A percentile compares a stretch with the other conserved stretches of the same genome.
phyloP scores from a whole-genome alignment of 2,113 vertebrate genomes.

The Platichthys stellatus region DNA sequence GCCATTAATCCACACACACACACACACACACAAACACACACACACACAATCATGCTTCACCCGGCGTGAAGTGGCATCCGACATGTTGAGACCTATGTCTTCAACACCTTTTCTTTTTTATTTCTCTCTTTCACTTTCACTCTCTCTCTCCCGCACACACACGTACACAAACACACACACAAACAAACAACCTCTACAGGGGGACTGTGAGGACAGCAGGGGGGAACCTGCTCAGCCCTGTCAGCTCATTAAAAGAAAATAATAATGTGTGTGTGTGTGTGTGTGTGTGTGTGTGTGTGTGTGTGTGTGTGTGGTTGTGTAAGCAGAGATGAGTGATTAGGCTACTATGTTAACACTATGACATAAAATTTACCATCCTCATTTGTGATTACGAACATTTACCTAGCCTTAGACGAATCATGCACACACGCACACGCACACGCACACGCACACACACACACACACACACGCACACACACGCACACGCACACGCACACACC shows the following conservation, averaged over 20 bases:
- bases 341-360: too few relatives aligned
- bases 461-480: too few relatives aligned
- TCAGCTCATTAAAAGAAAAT: constrained; percentile 59
- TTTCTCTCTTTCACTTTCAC: constrained; percentile 27
- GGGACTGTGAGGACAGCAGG: constrained; percentile 49
- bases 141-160: not conserved
- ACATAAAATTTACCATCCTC: too few relatives aligned
- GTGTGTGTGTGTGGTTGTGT: too few relatives aligned
- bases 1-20: not conserved
- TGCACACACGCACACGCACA: too few relatives aligned
- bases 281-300: not conserved
- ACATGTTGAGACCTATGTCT: constrained; percentile 61
- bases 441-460: too few relatives aligned
- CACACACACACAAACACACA: too few relatives aligned
- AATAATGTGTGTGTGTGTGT: constrained; percentile 30
- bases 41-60: not conserved
- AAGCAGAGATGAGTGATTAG: too few relatives aligned
- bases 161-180: constrained; percentile 28
- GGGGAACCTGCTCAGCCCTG: constrained; percentile 55
- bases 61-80: constrained; percentile 50
- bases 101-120: constrained; percentile 44
- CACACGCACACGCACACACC: too few relatives aligned
- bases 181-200: too few relatives aligned
- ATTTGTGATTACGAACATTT: too few relatives aligned
- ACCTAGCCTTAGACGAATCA: too few relatives aligned